Base-by-base conservation (phyloP, 1,140 invertebrate genomes). In the Drosophila repletoides region DNA sequence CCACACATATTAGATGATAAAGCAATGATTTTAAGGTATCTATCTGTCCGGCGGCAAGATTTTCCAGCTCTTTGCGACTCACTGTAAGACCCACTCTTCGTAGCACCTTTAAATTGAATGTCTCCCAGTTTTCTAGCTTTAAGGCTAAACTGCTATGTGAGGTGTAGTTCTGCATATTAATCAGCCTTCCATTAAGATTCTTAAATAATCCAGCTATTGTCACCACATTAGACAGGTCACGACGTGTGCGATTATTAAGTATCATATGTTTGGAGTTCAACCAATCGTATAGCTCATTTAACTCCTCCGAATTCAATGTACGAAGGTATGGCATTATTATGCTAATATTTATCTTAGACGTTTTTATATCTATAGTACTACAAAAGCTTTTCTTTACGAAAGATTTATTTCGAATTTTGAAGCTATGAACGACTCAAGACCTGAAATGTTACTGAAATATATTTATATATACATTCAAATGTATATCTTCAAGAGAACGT, bases 71-170 rank as follows among this genome's bases (percentile, higher is more conserved):
- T 4, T 92, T 90, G 12, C 91, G 91, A 31, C 91, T 91, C 21
- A 95, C 75, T 68, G 92, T 92, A n/a, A 95, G 81, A 22, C 91
- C 90, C 1, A 95, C 84, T 80, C 93, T 94, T 26, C 91, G 91
- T 6, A 95, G 76, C 2, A 94, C 93, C 77, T 94, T 95, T 24
- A 92, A 91, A 83, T 95, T 95, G 3, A 95, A 79, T 0, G 93
- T 94, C 58, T 92, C 91, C 95, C 95, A 96, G 74, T 95, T 95
- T 15, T 93, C 92, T n/a, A 95, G 71, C 83, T 95, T 95, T 31
- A 93, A 91, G 0, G 92, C 88, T 22, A 93, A 87, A 21, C 93
- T 93, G 77, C 93, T 94, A 12, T 93, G 90, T 0, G 94, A 91
- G 4, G 91, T 92, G 69, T 95, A 95, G 89, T 95, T 95, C 67